phyloP scores from a whole-genome alignment of 2,113 vertebrate species.

The Miniopterus natalensis region DNA sequence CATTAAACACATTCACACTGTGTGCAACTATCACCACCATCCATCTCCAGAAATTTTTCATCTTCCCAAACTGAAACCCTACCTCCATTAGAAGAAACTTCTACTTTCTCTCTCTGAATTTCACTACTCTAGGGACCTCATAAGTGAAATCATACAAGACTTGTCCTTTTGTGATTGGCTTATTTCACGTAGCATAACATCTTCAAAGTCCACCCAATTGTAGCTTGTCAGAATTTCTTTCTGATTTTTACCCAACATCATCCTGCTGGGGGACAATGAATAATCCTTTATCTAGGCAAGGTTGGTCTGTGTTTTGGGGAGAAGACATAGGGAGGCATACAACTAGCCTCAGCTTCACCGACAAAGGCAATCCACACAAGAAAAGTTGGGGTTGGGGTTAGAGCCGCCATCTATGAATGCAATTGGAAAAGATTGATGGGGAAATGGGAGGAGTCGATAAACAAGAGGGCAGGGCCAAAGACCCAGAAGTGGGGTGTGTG shows the following conservation, averaged over 20 bases:
- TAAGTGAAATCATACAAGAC: not conserved
- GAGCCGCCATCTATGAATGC: not conserved
- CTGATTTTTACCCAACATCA: not conserved
- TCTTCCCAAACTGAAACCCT: not conserved
- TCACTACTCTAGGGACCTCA: not conserved
- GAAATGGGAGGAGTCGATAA: not conserved
- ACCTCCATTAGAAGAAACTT: not conserved
- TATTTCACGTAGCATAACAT: not conserved
- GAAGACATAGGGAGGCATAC: not conserved
- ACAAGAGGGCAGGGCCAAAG: not conserved
- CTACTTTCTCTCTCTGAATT: not conserved
- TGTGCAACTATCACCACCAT: no score
- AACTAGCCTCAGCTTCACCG: not conserved
- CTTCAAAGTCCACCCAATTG: not conserved
- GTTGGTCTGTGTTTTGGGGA: not conserved
- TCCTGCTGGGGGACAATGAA: not conserved
- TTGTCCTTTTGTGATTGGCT: not conserved
- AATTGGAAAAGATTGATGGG: not conserved
- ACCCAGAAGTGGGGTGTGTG: no score
- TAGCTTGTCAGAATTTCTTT: not conserved
- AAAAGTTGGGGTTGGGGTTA: not conserved
- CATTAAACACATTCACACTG: not conserved
- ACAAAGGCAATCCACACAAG: not conserved
- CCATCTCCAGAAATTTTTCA: not conserved
- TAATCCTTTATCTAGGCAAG: not conserved